These are phyloP conservation scores for Uropsilus gracilis DNA, from an alignment of 2,113 vertebrate species.

Conservation along the genomic window DNA sequence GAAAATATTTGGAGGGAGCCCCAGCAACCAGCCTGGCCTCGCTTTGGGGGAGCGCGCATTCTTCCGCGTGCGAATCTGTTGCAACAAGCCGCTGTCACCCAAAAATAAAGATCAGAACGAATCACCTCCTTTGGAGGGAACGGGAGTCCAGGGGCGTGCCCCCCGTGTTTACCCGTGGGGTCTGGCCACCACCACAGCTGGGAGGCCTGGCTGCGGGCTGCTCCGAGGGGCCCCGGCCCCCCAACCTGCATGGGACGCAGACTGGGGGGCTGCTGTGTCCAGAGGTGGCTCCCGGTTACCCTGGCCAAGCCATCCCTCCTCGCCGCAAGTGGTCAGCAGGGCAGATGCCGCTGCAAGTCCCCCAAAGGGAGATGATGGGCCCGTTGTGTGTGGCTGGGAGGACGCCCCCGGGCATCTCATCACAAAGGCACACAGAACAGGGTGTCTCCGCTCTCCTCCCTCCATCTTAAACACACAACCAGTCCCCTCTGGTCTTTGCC, in stretches of 20 bases:
- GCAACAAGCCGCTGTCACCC: not conserved
- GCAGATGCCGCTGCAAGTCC: not conserved
- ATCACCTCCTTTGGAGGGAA: not conserved
- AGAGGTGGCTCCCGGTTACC: not conserved
- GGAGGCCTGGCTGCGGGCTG: accelerated
- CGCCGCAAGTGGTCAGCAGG: not conserved
- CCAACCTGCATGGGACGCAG: accelerated
- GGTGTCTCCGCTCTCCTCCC: not conserved
- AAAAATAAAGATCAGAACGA: not conserved
- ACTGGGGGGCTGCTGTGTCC: accelerated
- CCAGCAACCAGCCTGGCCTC: not conserved
- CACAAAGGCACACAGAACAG: not conserved
- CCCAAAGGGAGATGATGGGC: not conserved
- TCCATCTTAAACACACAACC: not conserved
- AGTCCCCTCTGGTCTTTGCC: not conserved
- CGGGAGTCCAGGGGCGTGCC: accelerated
- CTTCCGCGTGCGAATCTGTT: conserved; percentile 20
- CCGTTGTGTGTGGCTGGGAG: not conserved
- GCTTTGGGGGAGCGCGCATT: not conserved
- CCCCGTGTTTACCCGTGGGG: accelerated
- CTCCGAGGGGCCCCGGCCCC: not conserved
- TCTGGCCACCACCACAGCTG: not conserved
- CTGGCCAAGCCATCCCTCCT: not conserved
- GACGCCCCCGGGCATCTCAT: no score
- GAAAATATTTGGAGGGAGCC: conserved; percentile 33